These are phyloP conservation scores for Sarcophilus harrisii DNA, from an alignment of 2,797 vertebrate species.

Conservation along the genomic window DNA sequence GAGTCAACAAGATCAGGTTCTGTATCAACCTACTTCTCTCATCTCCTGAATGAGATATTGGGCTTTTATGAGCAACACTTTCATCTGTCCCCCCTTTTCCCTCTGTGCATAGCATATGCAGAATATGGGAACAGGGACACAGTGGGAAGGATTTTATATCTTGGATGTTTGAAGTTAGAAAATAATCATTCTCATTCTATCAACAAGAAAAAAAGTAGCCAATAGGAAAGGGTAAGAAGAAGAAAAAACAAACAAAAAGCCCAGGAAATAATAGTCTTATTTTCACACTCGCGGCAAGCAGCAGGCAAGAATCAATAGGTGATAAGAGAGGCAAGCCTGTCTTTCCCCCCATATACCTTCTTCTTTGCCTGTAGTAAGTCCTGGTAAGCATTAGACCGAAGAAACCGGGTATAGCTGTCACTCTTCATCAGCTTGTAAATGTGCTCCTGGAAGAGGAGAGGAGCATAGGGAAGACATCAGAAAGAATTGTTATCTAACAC, in stretches of 20 bases:
- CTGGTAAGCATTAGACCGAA: conserved; percentile 96
- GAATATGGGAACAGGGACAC: neutral
- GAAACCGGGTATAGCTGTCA: conserved; percentile 97
- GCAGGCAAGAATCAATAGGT: conserved; percentile 84
- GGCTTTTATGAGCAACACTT: neutral
- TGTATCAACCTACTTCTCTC: neutral
- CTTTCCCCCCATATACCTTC: conserved; percentile 92
- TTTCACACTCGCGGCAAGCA: conserved; percentile 87
- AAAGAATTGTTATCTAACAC: conserved; percentile 75
- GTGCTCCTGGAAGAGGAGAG: conserved; percentile 91
- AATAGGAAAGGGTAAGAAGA: conserved; percentile 52
- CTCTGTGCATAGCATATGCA: neutral
- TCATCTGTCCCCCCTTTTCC: neutral
- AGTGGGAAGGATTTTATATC: conserved; percentile 33
- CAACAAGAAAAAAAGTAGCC: conserved; percentile 60
- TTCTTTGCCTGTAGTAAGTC: conserved; percentile 95
- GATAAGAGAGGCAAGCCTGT: conserved; percentile 84
- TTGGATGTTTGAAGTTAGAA: conserved; percentile 17
- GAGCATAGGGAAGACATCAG: conserved; percentile 69
- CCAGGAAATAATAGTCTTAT: conserved; percentile 79
- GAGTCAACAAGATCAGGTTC: neutral
- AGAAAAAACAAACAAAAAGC: conserved; percentile 69
- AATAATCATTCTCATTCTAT: conserved; percentile 76
- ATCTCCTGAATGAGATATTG: neutral
- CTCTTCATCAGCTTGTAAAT: conserved; percentile 99